These are phyloP conservation scores for Hetaerina americana DNA, from an alignment of 1,140 invertebrate species.

Conservation along the genomic window DNA sequence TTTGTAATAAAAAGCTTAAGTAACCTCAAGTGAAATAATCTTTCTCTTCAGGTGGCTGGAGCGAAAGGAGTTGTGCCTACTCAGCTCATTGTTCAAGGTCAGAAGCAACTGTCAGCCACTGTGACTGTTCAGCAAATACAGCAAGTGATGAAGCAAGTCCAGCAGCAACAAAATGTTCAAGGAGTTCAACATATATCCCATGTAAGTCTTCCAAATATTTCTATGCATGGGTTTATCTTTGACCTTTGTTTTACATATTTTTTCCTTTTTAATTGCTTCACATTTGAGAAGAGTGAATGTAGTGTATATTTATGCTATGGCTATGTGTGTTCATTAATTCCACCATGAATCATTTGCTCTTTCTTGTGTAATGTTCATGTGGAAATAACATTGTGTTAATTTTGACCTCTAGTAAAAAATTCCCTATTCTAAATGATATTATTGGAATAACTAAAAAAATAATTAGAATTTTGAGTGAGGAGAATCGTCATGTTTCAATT, in stretches of 20 bases:
- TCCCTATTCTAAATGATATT: too few species aligned
- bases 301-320: too few species aligned
- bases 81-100: slow-evolving; percentile 47
- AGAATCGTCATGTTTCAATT: background rate
- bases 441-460: too few species aligned
- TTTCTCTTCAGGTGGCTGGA: slow-evolving; percentile 19
- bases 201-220: slow-evolving; percentile 21
- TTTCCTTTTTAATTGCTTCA: background rate
- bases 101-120: slow-evolving; percentile 44
- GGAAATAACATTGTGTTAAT: too few species aligned
- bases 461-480: background rate
- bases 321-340: too few species aligned
- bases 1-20: too few species aligned
- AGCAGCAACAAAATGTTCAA: slow-evolving; percentile 29
- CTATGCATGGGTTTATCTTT: background rate
- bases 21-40: too few species aligned
- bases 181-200: slow-evolving; percentile 35
- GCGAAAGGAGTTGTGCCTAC: slow-evolving; percentile 36
- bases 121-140: slow-evolving; percentile 66
- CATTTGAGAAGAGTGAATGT: too few species aligned
- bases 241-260: background rate
- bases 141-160: slow-evolving; percentile 53
- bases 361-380: too few species aligned
- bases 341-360: too few species aligned
- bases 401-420: too few species aligned